phyloP scores from a whole-genome alignment of 2,888 invertebrate species.

The Parnassius apollo region DNA sequence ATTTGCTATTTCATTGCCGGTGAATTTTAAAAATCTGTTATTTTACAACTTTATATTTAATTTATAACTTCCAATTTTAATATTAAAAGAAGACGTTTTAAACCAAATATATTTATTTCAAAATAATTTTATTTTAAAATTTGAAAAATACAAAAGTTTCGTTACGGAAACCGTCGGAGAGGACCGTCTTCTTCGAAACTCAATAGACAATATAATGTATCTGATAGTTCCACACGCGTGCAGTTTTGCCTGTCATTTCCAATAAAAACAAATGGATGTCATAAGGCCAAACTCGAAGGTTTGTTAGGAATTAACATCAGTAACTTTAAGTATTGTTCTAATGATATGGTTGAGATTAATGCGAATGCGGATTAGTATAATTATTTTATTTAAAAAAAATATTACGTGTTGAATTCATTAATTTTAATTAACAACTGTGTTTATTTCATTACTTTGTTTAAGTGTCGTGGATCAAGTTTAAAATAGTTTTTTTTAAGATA shows the following conservation, averaged over 20 bases:
- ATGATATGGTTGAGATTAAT: no score
- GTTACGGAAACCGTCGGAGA: constrained; percentile 29
- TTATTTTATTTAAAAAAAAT: no score
- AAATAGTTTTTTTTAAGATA: no score
- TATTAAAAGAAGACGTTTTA: background rate
- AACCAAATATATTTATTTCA: background rate
- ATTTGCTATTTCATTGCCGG: background rate
- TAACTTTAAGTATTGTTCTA: background rate
- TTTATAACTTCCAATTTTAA: background rate
- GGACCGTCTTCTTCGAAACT: constrained; percentile 38
- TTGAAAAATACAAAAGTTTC: background rate
- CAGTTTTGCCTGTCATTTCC: constrained; percentile 38
- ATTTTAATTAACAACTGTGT: no score
- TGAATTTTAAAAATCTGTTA: background rate
- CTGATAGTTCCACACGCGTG: constrained; percentile 34
- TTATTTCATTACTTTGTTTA: no score
- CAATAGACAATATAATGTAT: constrained; percentile 36
- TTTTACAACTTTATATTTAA: background rate
- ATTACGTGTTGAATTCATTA: no score
- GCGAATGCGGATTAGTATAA: no score
- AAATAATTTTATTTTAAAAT: constrained; percentile 11
- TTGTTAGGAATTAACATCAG: background rate
- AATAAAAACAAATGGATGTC: constrained; percentile 26
- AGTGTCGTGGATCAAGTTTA: no score
- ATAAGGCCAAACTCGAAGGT: constrained; percentile 8